Conservation (phyloP, 2,888 invertebrate species). For the Microplitis manilae region DNA sequence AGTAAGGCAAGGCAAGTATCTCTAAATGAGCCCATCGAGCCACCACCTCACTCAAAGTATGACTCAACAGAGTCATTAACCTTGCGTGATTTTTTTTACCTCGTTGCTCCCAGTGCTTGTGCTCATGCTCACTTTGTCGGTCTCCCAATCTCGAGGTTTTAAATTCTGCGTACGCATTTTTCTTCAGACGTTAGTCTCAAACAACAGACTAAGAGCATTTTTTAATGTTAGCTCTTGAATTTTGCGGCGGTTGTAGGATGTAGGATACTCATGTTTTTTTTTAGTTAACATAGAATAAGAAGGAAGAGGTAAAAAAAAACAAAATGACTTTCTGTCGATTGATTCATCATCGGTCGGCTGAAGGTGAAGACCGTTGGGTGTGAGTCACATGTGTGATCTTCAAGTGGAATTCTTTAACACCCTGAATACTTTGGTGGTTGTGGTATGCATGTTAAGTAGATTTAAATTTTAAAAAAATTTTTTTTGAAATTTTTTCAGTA, state of each 20-base stretch:
- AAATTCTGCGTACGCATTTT: too few species aligned
- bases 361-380: conserved; percentile 29
- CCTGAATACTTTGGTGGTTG: conserved; percentile 5
- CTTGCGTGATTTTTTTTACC: conserved; percentile 46
- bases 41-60: conserved; percentile 43
- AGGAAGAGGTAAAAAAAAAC: background rate
- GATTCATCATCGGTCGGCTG: conserved; percentile 2
- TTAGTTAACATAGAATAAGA: background rate
- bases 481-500: background rate
- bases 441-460: conserved; percentile 7
- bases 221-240: too few species aligned
- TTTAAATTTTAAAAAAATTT: background rate
- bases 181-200: too few species aligned
- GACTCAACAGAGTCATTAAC: conserved; percentile 63
- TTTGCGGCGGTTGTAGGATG: too few species aligned
- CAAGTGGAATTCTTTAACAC: conserved; percentile 19
- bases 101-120: conserved; percentile 40
- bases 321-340: background rate
- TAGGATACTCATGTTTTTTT: too few species aligned
- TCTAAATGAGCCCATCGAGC: conserved; percentile 18
- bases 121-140: background rate
- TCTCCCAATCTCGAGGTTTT: too few species aligned
- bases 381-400: conserved; percentile 24
- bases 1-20: background rate
- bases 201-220: too few species aligned